Conservation (phyloP, 1,140 invertebrate genomes). For the Hylaeus volcanicus region DNA sequence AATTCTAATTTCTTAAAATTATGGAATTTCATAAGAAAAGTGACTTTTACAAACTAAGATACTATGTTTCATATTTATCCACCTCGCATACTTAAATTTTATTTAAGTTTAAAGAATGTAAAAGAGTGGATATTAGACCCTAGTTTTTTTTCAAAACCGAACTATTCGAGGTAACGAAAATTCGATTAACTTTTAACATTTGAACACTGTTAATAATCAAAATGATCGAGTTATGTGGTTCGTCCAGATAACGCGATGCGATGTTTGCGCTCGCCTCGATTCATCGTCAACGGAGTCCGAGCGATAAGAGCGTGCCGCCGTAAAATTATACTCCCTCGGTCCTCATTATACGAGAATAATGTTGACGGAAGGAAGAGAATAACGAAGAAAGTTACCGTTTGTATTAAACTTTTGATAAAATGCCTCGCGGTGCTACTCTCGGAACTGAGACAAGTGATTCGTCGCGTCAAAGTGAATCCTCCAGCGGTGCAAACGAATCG, state of each 20-base stretch:
- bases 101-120: too few relatives aligned
- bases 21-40: too few relatives aligned
- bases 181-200: too few relatives aligned
- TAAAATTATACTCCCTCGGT: constrained; percentile 67
- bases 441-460: constrained; percentile 57
- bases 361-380: constrained; percentile 71
- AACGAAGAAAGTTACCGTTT: constrained; percentile 72
- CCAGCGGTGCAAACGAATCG: constrained; percentile 47
- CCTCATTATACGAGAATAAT: constrained; percentile 74
- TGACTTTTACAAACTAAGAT: too few relatives aligned
- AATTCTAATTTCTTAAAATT: too few relatives aligned
- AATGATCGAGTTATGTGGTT: too few relatives aligned
- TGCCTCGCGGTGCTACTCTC: constrained; percentile 42
- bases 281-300: constrained; percentile 46
- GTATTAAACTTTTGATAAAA: constrained; percentile 69
- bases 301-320: constrained; percentile 61
- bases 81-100: too few relatives aligned
- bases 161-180: too few relatives aligned
- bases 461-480: constrained; percentile 58
- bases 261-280: constrained; percentile 47
- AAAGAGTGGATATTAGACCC: too few relatives aligned
- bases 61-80: too few relatives aligned
- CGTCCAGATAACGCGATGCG: background rate
- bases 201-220: too few relatives aligned
- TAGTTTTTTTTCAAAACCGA: too few relatives aligned